Base-by-base conservation (phyloP, 2,888 invertebrate species). In the Marasmarcha lunaedactyla region DNA sequence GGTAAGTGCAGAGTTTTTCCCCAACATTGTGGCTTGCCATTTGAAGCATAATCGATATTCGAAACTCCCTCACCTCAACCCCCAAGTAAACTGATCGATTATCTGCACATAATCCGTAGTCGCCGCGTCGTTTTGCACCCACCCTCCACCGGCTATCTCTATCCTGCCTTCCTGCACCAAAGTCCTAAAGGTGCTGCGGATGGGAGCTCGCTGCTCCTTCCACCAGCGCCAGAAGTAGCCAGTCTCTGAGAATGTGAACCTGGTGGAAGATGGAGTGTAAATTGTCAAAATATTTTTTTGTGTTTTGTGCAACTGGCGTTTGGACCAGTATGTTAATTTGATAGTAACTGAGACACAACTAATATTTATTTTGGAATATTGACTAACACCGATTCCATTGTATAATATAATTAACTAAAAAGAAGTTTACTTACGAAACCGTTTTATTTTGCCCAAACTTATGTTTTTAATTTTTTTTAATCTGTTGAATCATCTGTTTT, bases 191-290 rank as follows among this genome's bases (percentile, higher is more conserved):
- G 76, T 67, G 6, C 85, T 63, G 14, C 85, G 67, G 1, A 78
- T 85, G 0, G 63, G 53, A 0, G 87, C 86, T 7, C 81, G 64
- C 59, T 90, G 90, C 45, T 89, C 85, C 44, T 84, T 77, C 92
- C 92, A 94, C 93, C 93, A 94, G 54, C 91, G 87, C 85, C 89
- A 89, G 63, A 94, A 89, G 62, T 88, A 94, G 0, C 90, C 90
- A 0, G 91, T 89, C 61, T 94, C 93, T 1, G 93, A 92, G 59
- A 92, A 91, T 26, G 93, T 92, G 63, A 92, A 93, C 55, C 90
- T 89, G 41, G 12, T 13, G 37, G 12, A 5, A 15, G n/a, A 6
- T 6, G 9, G 9, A 10, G 5, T 6, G 15, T 25, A 25, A 25
- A 6, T 25, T 25, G 25, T 25, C 9, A 9, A 25, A n/a, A n/a